Conservation (phyloP, 2,888 invertebrate genomes). For the Morpho achilles region DNA sequence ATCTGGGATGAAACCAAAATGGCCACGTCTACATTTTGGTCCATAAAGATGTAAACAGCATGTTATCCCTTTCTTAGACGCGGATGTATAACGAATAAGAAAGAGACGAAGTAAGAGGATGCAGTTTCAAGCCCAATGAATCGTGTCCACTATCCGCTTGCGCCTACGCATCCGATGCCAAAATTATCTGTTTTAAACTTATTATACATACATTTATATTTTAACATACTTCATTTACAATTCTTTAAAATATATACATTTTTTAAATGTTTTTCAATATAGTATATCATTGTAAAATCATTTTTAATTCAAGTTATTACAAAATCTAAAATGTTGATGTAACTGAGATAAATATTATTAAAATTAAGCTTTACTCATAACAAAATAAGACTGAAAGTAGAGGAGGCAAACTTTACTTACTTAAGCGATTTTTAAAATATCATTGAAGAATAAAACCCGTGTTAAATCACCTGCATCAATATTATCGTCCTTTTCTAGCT, state of each 20-base stretch:
- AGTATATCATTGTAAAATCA: constrained; percentile 3
- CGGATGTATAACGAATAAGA: constrained; percentile 31
- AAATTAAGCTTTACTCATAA: constrained; percentile 34
- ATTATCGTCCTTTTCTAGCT: constrained; percentile 39
- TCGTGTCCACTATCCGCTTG: constrained; percentile 70
- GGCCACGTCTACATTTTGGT: constrained; percentile 67
- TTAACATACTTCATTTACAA: background rate
- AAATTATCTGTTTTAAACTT: constrained; percentile 39
- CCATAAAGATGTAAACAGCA: constrained; percentile 62
- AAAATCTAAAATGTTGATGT: constrained; percentile 36
- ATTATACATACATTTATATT: background rate
- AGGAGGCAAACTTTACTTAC: constrained; percentile 20
- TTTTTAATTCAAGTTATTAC: constrained; percentile 17
- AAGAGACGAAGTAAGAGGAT: constrained; percentile 47
- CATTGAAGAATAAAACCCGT: constrained; percentile 37
- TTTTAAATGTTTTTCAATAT: background rate
- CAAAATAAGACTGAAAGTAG: constrained; percentile 35
- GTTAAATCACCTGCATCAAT: constrained; percentile 45
- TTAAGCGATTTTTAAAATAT: constrained; percentile 25
- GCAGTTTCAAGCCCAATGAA: constrained; percentile 67
- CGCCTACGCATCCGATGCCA: constrained; percentile 57
- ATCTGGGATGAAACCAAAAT: constrained; percentile 68
- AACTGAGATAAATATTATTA: constrained; percentile 48
- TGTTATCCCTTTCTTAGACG: constrained; percentile 47
- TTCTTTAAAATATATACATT: background rate